Conservation (phyloP, 2,888 invertebrate species). For the Chirona hameri region DNA sequence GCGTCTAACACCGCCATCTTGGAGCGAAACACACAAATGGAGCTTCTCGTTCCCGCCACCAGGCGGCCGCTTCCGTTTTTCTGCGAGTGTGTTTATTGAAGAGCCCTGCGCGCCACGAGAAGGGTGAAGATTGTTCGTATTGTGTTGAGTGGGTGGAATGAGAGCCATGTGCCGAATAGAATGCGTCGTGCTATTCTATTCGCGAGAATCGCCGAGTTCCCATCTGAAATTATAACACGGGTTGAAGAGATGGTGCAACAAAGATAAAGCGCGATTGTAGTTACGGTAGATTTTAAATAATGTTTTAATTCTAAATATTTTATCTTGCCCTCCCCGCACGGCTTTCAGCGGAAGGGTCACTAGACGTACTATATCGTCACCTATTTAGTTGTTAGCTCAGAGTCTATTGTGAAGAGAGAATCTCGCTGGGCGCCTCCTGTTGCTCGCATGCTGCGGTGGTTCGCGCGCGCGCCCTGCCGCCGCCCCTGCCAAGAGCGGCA, state of each 20-base stretch:
- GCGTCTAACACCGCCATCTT: not conserved
- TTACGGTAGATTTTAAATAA: not conserved
- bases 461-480: not conserved
- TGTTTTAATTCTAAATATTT: not conserved
- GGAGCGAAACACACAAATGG: not conserved
- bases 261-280: constrained; percentile 3
- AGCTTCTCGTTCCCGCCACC: not conserved
- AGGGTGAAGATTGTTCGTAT: not conserved
- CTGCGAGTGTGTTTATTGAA: not conserved
- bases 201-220: not conserved
- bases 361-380: not conserved
- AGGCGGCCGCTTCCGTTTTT: not conserved
- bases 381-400: constrained; percentile 1
- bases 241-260: not conserved
- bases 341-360: not conserved
- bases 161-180: no score
- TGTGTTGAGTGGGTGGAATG: not conserved
- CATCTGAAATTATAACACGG: not conserved
- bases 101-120: not conserved
- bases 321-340: not conserved
- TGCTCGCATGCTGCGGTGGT: not conserved
- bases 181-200: no score
- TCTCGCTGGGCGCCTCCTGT: not conserved
- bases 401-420: not conserved
- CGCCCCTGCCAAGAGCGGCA: not conserved